Conservation (phyloP, 2,797 vertebrate species). For the Alfaro cultratus region DNA sequence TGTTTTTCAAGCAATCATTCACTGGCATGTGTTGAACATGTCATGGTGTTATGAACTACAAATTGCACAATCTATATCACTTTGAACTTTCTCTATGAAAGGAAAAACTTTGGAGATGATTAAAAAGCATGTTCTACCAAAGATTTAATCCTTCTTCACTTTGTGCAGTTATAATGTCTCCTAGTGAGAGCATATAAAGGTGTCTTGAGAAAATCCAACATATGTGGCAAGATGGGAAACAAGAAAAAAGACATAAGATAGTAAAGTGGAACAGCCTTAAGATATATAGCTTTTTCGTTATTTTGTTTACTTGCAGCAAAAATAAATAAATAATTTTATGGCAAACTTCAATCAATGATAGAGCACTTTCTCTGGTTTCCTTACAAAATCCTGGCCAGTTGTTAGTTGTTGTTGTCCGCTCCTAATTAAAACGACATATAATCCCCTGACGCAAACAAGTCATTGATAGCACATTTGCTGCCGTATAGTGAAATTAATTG, state of each 20-base stretch:
- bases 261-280: not conserved
- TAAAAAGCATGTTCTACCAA: not conserved
- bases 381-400: conserved; percentile 33
- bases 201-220: not conserved
- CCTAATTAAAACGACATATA: conserved; percentile 69
- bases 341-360: not conserved
- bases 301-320: not conserved
- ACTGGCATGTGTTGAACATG: not conserved
- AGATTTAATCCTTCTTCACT: not conserved
- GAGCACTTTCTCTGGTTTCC: conserved; percentile 4
- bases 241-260: not conserved
- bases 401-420: conserved; percentile 20
- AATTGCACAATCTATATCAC: not conserved
- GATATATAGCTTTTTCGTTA: not conserved
- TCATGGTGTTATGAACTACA: not conserved
- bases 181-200: too few species aligned
- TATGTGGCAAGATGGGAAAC: not conserved
- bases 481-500: conserved; percentile 52
- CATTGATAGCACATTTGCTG: conserved; percentile 58
- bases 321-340: not conserved
- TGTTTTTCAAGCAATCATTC: not conserved
- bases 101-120: not conserved
- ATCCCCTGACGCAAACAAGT: conserved; percentile 50
- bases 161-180: not conserved
- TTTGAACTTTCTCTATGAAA: not conserved